Base-by-base conservation (phyloP, 2,888 invertebrate genomes). In the Acleris holmiana region DNA sequence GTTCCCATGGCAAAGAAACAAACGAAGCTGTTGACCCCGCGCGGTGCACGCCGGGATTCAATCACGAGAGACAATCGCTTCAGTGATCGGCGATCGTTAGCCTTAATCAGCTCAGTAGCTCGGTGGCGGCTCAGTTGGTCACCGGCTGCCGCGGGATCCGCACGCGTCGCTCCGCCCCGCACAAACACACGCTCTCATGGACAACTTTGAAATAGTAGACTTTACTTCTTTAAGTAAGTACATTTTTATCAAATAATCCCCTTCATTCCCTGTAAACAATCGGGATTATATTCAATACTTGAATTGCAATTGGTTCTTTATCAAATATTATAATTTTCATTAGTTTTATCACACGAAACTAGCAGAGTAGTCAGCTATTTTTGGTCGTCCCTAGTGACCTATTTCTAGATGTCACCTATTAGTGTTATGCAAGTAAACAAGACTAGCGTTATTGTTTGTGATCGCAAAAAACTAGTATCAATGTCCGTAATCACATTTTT, bases 11-110 rank as follows among this genome's bases (percentile, higher is more conserved):
- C 54, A 41, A 8, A n/a, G n/a, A 18, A 54, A 41, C 40, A 15
- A 53, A 53, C 7, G 7, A 7, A 44, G 4, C 41, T 44, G 17
- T 44, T 44, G 44, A 44, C 44, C 44, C 44, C 44, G 44, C 15
- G 44, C 44, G 15, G 44, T 44, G 44, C 44, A n/a, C 15, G 44
- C 44, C n/a, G n/a, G n/a, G 44, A 15, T 83, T 82, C 83, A 86
- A 86, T 88, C 79, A 80, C 77, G 75, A 63, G 67, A 74, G 50
- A 58, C 76, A 78, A 77, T 82, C 84, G 83, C 83, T 76, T 81
- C 84, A 84, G 83, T 88, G 86, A 88, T 90, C 85, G 85, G 79
- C 79, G 80, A 88, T 86, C 82, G 81, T 86, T 86, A 79, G 77
- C 73, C 69, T 75, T 82, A 84, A 88, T 88, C 88, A 91, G 89